Conservation (phyloP, 2,888 invertebrate species). For the Sinodicranocentrus sp. region DNA sequence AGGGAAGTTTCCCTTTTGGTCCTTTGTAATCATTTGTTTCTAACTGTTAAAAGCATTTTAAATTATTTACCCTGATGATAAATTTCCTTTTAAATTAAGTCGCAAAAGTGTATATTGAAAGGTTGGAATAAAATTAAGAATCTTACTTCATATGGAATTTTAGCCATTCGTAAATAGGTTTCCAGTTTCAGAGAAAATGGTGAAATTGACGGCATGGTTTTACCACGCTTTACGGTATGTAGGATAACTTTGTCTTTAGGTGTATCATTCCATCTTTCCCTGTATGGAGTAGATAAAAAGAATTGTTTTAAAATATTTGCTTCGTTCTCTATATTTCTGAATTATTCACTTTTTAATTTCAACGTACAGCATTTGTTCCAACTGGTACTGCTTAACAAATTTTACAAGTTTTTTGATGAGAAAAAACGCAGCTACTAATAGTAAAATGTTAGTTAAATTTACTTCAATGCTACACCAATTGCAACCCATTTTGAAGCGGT, state of each 20-base stretch:
- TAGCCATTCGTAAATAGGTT: slow-evolving; percentile 61
- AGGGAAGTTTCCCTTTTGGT: slow-evolving; percentile 78
- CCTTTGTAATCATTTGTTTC: slow-evolving; percentile 78
- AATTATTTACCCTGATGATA: background rate
- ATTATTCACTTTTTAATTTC: background rate
- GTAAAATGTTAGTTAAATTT: slow-evolving; percentile 25
- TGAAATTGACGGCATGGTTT: slow-evolving; percentile 10
- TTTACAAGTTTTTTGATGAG: slow-evolving; percentile 14
- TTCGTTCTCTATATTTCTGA: background rate
- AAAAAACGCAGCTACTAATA: background rate
- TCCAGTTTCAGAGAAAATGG: slow-evolving; percentile 64
- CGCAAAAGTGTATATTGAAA: background rate
- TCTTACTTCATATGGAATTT: slow-evolving; percentile 59
- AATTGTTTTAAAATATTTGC: background rate
- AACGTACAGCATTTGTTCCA: slow-evolving; percentile 54
- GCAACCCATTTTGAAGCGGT: slow-evolving; percentile 20
- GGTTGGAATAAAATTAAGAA: too few species aligned
- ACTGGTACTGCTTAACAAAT: slow-evolving; percentile 27
- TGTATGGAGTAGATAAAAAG: background rate
- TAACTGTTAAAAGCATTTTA: slow-evolving; percentile 74
- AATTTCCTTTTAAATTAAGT: background rate
- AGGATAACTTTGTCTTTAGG: slow-evolving; percentile 52
- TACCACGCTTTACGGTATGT: slow-evolving; percentile 36
- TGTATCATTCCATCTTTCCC: slow-evolving; percentile 42
- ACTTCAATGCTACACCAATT: slow-evolving; percentile 37